Evolutionary conservation across 1,140 invertebrate species (phyloP).

Genomic region (Sinonovacula constricta): DNA sequence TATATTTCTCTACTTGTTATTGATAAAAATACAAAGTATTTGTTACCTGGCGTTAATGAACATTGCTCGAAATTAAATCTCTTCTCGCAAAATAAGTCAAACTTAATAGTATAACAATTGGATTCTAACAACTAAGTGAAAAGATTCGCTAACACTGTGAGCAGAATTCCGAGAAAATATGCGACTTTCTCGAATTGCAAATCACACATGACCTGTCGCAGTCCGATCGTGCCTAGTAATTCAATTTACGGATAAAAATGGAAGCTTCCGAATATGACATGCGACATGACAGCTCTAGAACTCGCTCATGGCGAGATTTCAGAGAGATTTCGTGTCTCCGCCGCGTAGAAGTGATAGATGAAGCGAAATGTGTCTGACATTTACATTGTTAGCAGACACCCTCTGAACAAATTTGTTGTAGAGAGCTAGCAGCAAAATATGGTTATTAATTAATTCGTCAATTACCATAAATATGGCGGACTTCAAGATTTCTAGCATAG

Average conservation of each 20-base stretch:
- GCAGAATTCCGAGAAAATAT: not conserved
- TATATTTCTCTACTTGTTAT: too few species aligned
- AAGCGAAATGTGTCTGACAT: conserved; percentile 41
- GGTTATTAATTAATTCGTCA: conserved; percentile 52
- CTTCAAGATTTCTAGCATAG: conserved; percentile 9
- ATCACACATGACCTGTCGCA: not conserved
- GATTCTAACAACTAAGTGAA: not conserved
- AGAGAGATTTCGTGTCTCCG: conserved; percentile 49
- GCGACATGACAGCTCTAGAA: not conserved
- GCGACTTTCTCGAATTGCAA: not conserved
- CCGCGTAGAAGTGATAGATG: conserved; percentile 37
- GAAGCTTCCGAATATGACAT: not conserved
- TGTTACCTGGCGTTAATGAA: too few species aligned
- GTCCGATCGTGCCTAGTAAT: not conserved
- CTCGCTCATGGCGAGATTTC: conserved; percentile 39
- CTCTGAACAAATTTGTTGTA: conserved; percentile 45
- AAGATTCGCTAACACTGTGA: not conserved
- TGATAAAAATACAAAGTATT: too few species aligned
- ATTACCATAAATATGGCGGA: conserved; percentile 52
- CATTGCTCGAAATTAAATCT: too few species aligned
- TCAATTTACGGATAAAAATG: not conserved
- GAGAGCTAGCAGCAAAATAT: conserved; percentile 5
- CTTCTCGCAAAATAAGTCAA: not conserved
- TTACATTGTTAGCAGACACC: conserved; percentile 37
- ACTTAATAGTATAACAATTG: not conserved